phyloP scores from a whole-genome alignment of 2,888 invertebrate genomes.

The Phyllotreta cruciferae region DNA sequence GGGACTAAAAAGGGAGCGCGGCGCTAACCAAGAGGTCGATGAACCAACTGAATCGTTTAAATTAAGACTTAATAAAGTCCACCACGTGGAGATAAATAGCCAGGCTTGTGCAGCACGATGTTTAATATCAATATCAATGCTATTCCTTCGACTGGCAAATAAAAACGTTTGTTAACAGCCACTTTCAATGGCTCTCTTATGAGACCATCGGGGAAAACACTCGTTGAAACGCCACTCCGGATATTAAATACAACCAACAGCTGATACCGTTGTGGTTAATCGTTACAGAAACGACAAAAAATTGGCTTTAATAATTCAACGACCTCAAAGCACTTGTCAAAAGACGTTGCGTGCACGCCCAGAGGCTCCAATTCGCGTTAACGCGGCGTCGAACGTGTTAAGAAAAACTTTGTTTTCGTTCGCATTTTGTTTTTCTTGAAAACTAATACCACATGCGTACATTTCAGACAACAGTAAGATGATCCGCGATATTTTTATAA shows the following conservation, averaged over 20 bases:
- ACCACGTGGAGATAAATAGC: conserved; percentile 12
- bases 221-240: conserved; percentile 18
- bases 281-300: conserved; percentile 23
- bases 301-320: conserved; percentile 17
- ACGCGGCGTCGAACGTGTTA: no score
- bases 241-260: conserved; percentile 17
- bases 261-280: conserved; percentile 23
- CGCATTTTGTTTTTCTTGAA: neutral
- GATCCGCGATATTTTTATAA: conserved; percentile 21
- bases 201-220: neutral
- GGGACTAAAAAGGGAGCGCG: conserved; percentile 22
- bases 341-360: conserved; percentile 1
- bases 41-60: conserved; percentile 9
- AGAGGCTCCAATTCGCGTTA: conserved; percentile 6
- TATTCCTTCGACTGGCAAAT: conserved; percentile 6
- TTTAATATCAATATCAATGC: neutral
- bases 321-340: conserved; percentile 20
- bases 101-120: neutral
- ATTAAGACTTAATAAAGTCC: conserved; percentile 17
- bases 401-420: neutral
- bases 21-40: conserved; percentile 17
- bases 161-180: neutral
- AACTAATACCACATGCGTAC: conserved; percentile 18
- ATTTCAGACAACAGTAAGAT: conserved; percentile 7
- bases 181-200: no score